Percentiles rank a stretch among this genome's conserved stretches.
These are phyloP conservation scores for Ancistrus triradiatus DNA, from an alignment of 2,113 vertebrate species.

Conservation along the genomic window DNA sequence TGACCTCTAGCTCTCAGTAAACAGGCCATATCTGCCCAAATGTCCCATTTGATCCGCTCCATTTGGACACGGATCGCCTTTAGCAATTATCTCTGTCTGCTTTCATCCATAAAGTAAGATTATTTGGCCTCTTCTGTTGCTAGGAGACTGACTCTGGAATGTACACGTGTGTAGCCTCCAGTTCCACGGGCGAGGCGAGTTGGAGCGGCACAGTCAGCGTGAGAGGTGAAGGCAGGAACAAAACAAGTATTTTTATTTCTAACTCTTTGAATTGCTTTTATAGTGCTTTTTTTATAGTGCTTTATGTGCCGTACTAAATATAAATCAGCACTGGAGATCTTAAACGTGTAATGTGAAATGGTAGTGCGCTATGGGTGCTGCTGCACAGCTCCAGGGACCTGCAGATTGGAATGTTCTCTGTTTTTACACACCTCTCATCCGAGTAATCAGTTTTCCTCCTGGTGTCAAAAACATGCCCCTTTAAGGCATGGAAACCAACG, in stretches of 20 bases:
- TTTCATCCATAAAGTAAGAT: conserved; percentile 39
- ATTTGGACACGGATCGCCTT: conserved; percentile 23
- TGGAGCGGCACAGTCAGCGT: conserved; percentile 80
- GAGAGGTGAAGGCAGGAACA: conserved; percentile 69
- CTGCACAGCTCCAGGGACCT: too few relatives aligned
- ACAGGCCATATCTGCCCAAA: conserved; percentile 19
- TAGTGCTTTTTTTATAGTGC: too few relatives aligned
- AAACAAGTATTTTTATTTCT: neutral
- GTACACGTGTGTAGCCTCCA: conserved; percentile 83
- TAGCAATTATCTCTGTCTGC: conserved; percentile 40
- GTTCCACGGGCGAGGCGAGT: conserved; percentile 72
- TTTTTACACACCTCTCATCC: too few relatives aligned
- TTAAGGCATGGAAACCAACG: too few relatives aligned
- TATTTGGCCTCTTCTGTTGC: conserved; percentile 44
- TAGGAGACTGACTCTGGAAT: conserved; percentile 81
- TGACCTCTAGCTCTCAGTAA: conserved; percentile 29
- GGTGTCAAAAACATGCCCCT: too few relatives aligned
- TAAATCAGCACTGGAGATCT: too few relatives aligned
- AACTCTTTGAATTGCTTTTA: too few relatives aligned
- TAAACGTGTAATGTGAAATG: too few relatives aligned
- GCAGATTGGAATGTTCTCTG: too few relatives aligned
- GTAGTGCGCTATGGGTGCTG: too few relatives aligned
- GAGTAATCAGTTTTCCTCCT: too few relatives aligned
- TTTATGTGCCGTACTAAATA: too few relatives aligned
- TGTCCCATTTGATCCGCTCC: conserved; percentile 30